Base-by-base conservation (phyloP, 2,888 invertebrate genomes). In the Eutolmus rufibarbis region DNA sequence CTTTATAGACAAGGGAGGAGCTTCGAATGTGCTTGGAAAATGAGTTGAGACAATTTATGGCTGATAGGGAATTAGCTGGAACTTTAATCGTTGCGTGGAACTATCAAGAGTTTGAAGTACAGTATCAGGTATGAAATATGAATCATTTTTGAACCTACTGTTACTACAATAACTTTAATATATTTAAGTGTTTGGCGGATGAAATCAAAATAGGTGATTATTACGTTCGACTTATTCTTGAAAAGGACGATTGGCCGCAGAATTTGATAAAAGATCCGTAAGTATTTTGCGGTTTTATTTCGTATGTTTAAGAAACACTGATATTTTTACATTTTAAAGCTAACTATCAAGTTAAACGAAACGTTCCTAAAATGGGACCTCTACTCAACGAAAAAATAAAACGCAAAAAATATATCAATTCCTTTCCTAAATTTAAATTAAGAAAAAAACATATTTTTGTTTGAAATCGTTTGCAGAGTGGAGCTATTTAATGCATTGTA, bases 131-230 rank as follows among this genome's bases (percentile, higher is more conserved):
- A 84, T 7, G 7, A n/a, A 16, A 19, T 16, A 51, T 66, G 14
- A 31, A 66, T 0, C 19, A n/a, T 84, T 85, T n/a, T 82, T 37
- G 19, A 19, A 74, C 57, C 51, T 51, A 46, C 28, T 77, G 16
- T 4, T 46, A 84, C n/a, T 87, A 43, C 86, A 46, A 86, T 74
- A 34, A 40, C 16, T 31, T 88, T 5, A 34, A 31, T 46, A 14
- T 46, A 76, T 87, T 84, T 37, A 74, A 91, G 89, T 98, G 98
- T 91, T 94, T 99, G 89, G 96, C 97, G 87, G 98, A 98, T 90
- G 99, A 99, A 94, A 98, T 99, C 89, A 97, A 97, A 93, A 99
- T 99, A 90, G 99, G 99, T 19, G 99, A 99, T 93, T 99, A 99
- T 93, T 99, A 98, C 92, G 94, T 99, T 89, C 94, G 99, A 90